Conservation (phyloP, 2,113 vertebrate genomes). For the Anolis sagrei region DNA sequence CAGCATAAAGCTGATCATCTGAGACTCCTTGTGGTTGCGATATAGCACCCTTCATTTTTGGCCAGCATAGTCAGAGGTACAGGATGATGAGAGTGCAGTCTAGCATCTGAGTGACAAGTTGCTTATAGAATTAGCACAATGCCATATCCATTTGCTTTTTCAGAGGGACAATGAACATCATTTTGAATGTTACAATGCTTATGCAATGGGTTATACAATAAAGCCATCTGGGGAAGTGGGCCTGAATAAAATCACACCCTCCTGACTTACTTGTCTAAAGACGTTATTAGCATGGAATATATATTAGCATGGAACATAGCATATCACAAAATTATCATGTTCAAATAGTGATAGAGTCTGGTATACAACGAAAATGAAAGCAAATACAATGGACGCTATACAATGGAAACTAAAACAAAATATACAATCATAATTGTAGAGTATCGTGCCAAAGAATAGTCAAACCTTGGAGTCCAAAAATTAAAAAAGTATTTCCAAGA, state of each 20-base stretch:
- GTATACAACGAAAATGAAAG: too few relatives aligned
- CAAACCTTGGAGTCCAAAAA: background rate
- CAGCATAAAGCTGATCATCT: too few relatives aligned
- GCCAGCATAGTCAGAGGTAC: background rate
- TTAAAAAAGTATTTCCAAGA: conserved; percentile 1
- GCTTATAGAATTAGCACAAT: background rate
- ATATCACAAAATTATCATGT: conserved; percentile 9
- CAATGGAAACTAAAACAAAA: background rate
- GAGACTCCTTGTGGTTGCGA: background rate
- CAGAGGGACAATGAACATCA: background rate
- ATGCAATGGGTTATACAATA: background rate
- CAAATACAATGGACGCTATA: background rate
- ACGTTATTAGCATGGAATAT: background rate
- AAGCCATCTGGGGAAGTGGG: background rate
- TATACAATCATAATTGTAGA: conserved; percentile 19
- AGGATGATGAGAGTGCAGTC: background rate
- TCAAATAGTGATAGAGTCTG: background rate
- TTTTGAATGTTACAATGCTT: background rate
- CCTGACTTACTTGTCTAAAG: background rate
- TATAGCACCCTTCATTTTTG: background rate
- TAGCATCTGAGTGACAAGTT: background rate
- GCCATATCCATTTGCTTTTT: background rate
- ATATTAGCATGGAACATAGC: background rate
- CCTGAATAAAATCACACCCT: background rate
- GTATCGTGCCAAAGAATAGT: conserved; percentile 5